A percentile compares a stretch with the other conserved stretches of the same genome.
Evolutionary conservation across 2,888 invertebrate genomes (phyloP).

Genomic region (Caenorhabditis becei): DNA sequence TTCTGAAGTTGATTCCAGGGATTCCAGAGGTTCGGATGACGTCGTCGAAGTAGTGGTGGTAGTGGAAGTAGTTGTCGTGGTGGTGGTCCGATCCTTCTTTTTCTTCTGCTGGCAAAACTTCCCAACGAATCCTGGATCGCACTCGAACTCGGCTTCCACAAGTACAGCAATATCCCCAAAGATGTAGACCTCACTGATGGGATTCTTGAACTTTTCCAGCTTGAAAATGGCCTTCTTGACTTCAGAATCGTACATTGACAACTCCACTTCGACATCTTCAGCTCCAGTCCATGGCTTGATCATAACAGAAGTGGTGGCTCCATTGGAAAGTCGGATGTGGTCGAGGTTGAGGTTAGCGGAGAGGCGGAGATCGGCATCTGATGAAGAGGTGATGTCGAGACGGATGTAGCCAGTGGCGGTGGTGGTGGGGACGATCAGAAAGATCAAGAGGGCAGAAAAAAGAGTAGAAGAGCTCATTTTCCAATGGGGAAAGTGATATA

Average conservation of each 20-base stretch:
- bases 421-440: background rate
- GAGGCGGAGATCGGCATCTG: background rate
- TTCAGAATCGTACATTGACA: background rate
- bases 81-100: background rate
- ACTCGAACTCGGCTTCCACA: background rate
- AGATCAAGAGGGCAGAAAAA: background rate
- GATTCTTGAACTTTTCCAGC: background rate
- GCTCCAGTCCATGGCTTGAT: background rate
- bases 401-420: background rate
- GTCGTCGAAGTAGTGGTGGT: too few species aligned
- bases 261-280: background rate
- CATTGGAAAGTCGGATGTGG: background rate
- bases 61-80: background rate
- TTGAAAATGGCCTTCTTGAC: background rate
- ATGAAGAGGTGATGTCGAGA: background rate
- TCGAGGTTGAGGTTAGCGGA: slow-evolving; percentile 1
- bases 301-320: background rate
- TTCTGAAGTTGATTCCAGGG: background rate
- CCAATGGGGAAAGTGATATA: too few species aligned
- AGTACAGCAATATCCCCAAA: background rate
- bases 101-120: background rate
- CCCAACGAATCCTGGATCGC: background rate
- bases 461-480: background rate
- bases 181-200: background rate
- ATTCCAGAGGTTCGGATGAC: too few species aligned